Base-by-base conservation (phyloP, 2,888 invertebrate genomes). In the Eupithecia inturbata region DNA sequence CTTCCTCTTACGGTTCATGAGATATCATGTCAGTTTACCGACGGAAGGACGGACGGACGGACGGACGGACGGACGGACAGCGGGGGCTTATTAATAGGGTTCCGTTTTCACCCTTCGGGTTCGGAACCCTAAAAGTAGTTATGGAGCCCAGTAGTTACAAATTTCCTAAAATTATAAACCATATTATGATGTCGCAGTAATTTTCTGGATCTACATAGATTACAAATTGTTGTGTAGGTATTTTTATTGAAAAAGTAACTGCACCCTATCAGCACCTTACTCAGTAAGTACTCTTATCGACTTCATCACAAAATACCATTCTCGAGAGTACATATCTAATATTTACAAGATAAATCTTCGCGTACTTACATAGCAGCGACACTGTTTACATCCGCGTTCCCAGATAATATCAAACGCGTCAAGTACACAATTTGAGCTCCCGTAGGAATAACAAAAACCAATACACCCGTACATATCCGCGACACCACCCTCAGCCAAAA, bases 361-460 rank as follows among this genome's bases (percentile, higher is more conserved):
- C 12, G 57, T 33, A 73, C 90, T 87, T 80, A 91, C 91, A 85
- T 85, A 5, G 85, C 83, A 72, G 86, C 87, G 2, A 87, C 82
- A 76, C 86, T 86, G 71, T 88, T 85, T 75, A 91, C 84, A 72
- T 87, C 83, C 57, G 82, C 83, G 39, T 85, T 78, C 3, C 85
- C 86, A 2, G 85, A 82, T n/a, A 77, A 49, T 16, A 88, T 74
- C 60, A 88, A 77, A 45, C 82, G 84, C 45, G 87, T 74, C 60
- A 87, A 74, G 76, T 87, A 90, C 45, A 84, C 60, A 1, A 86
- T 68, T 79, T 91, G 90, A 5, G 80, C 82, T n/a, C 71, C 72
- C 10, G 84, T 82, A 3, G 90, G 87, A 72, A 90, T 72, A 49
- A 84, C 64, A 68, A 86, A 90, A 22, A 83, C 75, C 0, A 83